Evolutionary conservation across 2,888 invertebrate species (phyloP).

Genomic region (Trachelus stipa): DNA sequence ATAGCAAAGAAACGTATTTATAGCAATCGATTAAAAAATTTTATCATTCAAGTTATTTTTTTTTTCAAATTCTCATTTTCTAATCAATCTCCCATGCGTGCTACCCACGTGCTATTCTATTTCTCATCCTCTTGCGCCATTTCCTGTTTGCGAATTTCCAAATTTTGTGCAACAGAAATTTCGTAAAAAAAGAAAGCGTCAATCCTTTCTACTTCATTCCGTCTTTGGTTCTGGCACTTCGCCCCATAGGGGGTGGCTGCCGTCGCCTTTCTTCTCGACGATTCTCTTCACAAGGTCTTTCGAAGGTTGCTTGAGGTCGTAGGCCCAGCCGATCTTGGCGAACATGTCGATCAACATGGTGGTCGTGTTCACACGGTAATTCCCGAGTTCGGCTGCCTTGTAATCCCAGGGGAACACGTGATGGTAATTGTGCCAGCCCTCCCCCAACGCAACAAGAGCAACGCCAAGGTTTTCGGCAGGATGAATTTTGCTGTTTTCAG

Average conservation of each 20-base stretch:
- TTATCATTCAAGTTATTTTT: neutral
- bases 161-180: neutral
- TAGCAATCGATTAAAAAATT: neutral
- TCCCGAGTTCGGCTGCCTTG: constrained; percentile 63
- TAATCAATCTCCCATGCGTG: neutral
- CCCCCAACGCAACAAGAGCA: constrained; percentile 57
- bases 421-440: constrained; percentile 72
- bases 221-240: constrained; percentile 18
- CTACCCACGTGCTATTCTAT: neutral
- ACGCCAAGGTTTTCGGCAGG: constrained; percentile 46
- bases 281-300: constrained; percentile 69
- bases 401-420: constrained; percentile 68
- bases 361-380: constrained; percentile 74
- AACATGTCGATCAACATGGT: constrained; percentile 78
- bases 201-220: constrained; percentile 2
- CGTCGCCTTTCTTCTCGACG: constrained; percentile 70
- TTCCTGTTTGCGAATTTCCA: neutral
- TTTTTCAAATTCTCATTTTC: neutral
- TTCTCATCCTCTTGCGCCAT: neutral
- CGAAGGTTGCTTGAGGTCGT: constrained; percentile 77
- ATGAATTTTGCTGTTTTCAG: neutral
- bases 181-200: neutral
- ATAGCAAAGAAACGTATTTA: neutral
- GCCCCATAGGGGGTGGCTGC: constrained; percentile 39
- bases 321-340: constrained; percentile 79